Conservation (phyloP, 2,888 invertebrate genomes). For the Argyresthia albistria region DNA sequence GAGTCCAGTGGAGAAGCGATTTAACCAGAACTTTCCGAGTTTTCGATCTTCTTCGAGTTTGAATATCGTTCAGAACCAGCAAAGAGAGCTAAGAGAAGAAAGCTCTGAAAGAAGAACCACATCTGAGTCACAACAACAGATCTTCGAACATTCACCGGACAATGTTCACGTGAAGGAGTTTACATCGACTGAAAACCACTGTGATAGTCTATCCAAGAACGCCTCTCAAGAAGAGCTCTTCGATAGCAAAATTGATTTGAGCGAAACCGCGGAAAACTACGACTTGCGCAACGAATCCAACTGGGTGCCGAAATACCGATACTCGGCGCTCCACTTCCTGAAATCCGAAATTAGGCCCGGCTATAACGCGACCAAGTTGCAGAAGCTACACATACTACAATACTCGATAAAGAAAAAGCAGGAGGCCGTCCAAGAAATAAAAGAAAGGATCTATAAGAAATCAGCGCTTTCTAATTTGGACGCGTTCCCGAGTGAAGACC, state of each 20-base stretch:
- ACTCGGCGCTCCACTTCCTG: constrained; percentile 62
- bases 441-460: constrained; percentile 57
- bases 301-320: constrained; percentile 51
- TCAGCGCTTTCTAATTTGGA: constrained; percentile 42
- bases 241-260: constrained; percentile 49
- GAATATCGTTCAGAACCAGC: constrained; percentile 31
- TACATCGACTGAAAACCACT: constrained; percentile 32
- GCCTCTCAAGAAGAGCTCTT: constrained; percentile 42
- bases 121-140: constrained; percentile 32
- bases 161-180: constrained; percentile 47
- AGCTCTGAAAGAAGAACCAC: constrained; percentile 21
- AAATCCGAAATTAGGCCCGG: constrained; percentile 79
- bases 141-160: constrained; percentile 60
- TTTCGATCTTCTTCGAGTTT: constrained; percentile 42
- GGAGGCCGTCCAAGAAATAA: constrained; percentile 72
- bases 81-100: constrained; percentile 27
- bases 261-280: constrained; percentile 61
- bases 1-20: constrained; percentile 53
- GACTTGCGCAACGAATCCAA: constrained; percentile 50
- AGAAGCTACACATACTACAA: constrained; percentile 78
- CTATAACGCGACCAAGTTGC: constrained; percentile 80
- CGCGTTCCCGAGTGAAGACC: constrained; percentile 25
- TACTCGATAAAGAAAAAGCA: constrained; percentile 79
- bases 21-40: constrained; percentile 47
- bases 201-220: constrained; percentile 33